Evolutionary conservation across 1,140 invertebrate genomes (phyloP), one percentile per base, ranked within the genome.

Genomic region (Drosophila malerkotliana): DNA sequence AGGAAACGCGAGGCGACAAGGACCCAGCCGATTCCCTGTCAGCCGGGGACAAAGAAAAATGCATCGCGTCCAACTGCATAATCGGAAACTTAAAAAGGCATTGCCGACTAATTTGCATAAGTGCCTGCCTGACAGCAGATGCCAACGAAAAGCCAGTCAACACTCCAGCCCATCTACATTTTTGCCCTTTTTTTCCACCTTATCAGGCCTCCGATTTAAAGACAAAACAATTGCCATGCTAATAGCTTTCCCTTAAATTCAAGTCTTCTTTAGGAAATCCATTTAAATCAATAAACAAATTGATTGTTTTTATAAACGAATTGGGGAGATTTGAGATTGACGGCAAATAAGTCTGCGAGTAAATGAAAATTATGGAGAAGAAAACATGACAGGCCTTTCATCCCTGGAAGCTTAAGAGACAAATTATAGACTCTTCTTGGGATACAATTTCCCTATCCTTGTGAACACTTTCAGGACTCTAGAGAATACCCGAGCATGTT

Each of bases 41-140:
- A 30, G 26, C 14, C 14, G 3, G 5, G 15, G n/a, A 44, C 41
- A 14, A 44, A 14, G 21, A 34, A 54, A 37, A 49, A 52, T 54
- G 53, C 66, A 63, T 34, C 15, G 68, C 53, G 26, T 10, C 54
- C 55, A 47, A 74, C 62, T 82, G 73, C 74, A 82, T 82, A 82
- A 82, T 77, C 79, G 74, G 60, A 81, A 82, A 82, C 74, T 82
- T 82, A 77, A 77, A 84, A 85, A 61, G 67, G 68, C 72, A 79
- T 84, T 77, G 72, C 77, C 83, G 67, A 73, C 81, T 84, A 77
- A 84, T 84, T 84, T 84, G 80, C 80, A 84, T 84, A 84, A 84
- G 80, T 79, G 81, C 62, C 67, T 61, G 67, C 52, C 67, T 57
- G 67, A 59, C 77, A 79, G 51, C 76, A 84, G 72, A 64, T 68